Evolutionary conservation across 2,888 invertebrate species (phyloP), one percentile per base, ranked within the genome.

Genomic region (Rhagophthalmus giganteus): DNA sequence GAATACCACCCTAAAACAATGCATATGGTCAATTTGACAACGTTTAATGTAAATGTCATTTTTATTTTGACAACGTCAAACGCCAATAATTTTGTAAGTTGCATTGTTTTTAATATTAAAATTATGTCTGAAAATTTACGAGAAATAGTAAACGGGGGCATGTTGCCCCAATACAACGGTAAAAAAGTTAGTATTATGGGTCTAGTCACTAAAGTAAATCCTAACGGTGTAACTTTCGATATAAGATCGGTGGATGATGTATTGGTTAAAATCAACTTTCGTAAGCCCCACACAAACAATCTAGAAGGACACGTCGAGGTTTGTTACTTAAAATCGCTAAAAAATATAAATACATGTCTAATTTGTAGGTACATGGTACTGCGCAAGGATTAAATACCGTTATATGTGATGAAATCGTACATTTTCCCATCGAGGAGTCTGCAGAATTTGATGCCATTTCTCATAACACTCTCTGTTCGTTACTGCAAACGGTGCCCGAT

Each of bases 261-360:
- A 20, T 46, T 59, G 15, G 64, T 74, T 9, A 67, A 65, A 62
- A 57, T 74, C 13, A 66, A 64, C 34, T 50, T 72, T 35, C 63
- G 66, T 41, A 66, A 61, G 42, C 70, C 72, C 0, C 50, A 69
- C 10, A 64, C 59, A 46, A 59, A 64, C 53, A 57, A 58, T 6
- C 34, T 73, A 6, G 68, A 70, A 39, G 72, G 72, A 13, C 69
- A 71, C 59, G 68, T 74, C 10, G 71, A 73, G 65, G 74, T 74
- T 64, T 16, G 16, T 8, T 6, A 13, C n/a, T 2, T 32, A 32
- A 7, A 28, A 5, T 28, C 10, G n/a, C 10, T 28, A 9, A 4
- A 4, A 28, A 5, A 8, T 24, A 6, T 24, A 6, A 24, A 24
- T 8, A 5, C 24, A 8, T 6, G 8, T 6, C 24, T 24, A 16